A percentile compares a stretch with the other conserved stretches of the same genome.
These are phyloP conservation scores for Pelusios castaneus DNA, from an alignment of 2,113 vertebrate genomes.

Conservation along the genomic window DNA sequence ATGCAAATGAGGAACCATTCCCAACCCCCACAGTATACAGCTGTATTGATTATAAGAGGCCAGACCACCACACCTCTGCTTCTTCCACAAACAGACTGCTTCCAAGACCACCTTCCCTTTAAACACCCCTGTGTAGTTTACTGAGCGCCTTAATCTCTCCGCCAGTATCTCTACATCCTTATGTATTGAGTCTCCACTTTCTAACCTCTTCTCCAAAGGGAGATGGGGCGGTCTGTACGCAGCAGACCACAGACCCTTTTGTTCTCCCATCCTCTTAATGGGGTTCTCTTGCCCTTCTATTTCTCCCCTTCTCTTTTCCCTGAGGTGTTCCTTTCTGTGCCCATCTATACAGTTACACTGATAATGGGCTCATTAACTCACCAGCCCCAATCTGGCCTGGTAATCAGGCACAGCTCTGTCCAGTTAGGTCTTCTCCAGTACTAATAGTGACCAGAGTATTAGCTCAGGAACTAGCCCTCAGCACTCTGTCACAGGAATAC, in stretches of 20 bases:
- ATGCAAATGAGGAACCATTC: background rate
- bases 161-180: background rate
- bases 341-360: background rate
- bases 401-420: background rate
- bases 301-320: too few relatives aligned
- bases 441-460: background rate
- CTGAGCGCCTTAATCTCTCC: background rate
- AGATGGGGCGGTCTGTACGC: background rate
- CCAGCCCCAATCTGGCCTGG: background rate
- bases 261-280: background rate
- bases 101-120: background rate
- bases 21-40: background rate
- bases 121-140: background rate
- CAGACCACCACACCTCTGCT: background rate
- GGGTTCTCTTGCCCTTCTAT: background rate
- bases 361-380: background rate
- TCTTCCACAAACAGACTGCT: background rate
- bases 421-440: background rate
- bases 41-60: background rate
- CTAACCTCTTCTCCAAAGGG: background rate
- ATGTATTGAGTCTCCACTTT: background rate
- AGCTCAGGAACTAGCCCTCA: background rate
- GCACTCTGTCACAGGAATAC: background rate
- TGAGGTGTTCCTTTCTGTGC: background rate
- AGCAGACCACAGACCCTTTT: background rate